Evolutionary conservation across 2,888 invertebrate species (phyloP), one percentile per base, ranked within the genome.

Genomic region (Liodrosophila aerea): DNA sequence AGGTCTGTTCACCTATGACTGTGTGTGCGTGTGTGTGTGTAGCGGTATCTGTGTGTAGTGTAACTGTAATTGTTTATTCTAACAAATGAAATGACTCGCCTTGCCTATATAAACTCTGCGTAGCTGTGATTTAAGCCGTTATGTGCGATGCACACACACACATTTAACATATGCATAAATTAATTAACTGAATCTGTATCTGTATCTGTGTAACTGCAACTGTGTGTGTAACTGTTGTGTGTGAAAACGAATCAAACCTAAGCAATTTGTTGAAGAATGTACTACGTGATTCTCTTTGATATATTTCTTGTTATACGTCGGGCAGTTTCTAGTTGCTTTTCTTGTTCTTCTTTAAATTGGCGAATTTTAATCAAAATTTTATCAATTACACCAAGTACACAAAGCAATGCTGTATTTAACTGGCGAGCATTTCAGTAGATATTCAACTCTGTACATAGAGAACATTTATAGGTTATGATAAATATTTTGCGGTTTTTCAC

Each of bases 101-200:
- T 78, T 83, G 80, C 83, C 83, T 65, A 66, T 65, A 73, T 9
- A 36, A 47, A 78, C 70, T 78, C 64, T 78, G 78, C 78, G 62
- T 80, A 80, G 83, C 83, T 80, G 83, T 80, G 83, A 80, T 80
- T 61, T 65, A 80, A 76, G 64, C 62, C 68, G 64, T 67, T 70
- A 74, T 80, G 46, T 64, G 62, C 31, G 43, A 59, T 64, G 57
- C 50, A 60, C 50, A 60, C 52, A 43, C 58, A 47, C 49, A 41
- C 64, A 39, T 45, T 22, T 44, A 22, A 30, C 11, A 11, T 45
- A 34, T 45, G 46, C n/a, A 44, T 44, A 37, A 47, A 33, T 33
- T 11, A 13, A 36, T 31, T 2, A 34, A 22, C 22, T 22, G 22
- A 22, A 4, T 22, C 22, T 22, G 22, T 22, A 22, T 22, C 22